These are phyloP conservation scores for Aspidiotus destructor DNA, from an alignment of 2,888 invertebrate species.

Conservation along the genomic window DNA sequence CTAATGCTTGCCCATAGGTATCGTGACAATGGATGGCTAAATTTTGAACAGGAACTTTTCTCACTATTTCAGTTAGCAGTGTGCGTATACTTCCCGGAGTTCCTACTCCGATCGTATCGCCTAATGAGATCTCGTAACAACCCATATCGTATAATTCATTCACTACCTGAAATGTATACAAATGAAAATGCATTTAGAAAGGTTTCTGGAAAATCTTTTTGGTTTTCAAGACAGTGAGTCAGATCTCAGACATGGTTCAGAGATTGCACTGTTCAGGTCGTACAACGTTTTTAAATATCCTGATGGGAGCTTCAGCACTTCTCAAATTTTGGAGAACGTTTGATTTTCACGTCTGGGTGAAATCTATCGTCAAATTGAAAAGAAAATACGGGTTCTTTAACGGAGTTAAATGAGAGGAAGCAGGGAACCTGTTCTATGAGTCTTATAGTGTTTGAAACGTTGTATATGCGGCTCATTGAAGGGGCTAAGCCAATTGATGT, in stretches of 20 bases:
- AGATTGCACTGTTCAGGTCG: background rate
- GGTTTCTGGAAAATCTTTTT: background rate
- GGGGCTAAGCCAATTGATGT: too few species aligned
- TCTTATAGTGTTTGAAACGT: too few species aligned
- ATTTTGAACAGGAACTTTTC: conserved; percentile 53
- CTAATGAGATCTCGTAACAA: conserved; percentile 92
- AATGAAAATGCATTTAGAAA: background rate
- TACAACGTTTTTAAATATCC: background rate
- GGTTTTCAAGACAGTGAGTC: background rate
- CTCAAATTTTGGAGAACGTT: too few species aligned
- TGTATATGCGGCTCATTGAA: too few species aligned
- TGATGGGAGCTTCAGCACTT: too few species aligned
- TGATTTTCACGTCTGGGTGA: too few species aligned
- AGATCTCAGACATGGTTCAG: background rate
- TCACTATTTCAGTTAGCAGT: conserved; percentile 65
- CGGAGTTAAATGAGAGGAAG: too few species aligned
- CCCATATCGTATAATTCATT: conserved; percentile 68
- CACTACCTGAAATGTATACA: conserved; percentile 44
- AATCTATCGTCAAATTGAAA: too few species aligned
- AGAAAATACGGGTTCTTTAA: too few species aligned
- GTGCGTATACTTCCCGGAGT: conserved; percentile 66
- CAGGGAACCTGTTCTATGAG: too few species aligned
- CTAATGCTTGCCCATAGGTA: conserved; percentile 92
- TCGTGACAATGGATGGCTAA: conserved; percentile 93
- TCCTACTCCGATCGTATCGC: conserved; percentile 96